These are phyloP conservation scores for Gobius niger DNA, from an alignment of 2,113 vertebrate species.

Conservation along the genomic window DNA sequence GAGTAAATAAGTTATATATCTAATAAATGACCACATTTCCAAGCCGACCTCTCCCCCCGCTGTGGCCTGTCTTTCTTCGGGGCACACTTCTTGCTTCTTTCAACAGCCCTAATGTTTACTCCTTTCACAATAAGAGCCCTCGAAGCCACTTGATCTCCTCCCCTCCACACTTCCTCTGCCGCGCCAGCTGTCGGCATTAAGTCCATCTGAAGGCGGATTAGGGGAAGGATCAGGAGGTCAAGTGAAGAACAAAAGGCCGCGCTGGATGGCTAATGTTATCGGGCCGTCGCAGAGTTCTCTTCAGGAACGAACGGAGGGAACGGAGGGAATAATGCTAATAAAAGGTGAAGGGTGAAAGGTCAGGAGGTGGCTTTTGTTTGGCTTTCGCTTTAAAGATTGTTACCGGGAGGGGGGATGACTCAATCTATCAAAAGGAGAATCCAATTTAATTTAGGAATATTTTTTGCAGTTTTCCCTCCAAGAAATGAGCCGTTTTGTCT, in stretches of 20 bases:
- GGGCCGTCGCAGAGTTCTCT: background rate
- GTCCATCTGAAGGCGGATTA: conserved; percentile 7
- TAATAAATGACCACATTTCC: too few relatives aligned
- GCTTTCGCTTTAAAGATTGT: background rate
- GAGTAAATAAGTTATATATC: too few relatives aligned
- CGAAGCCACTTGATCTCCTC: background rate
- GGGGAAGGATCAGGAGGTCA: background rate
- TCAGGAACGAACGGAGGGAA: background rate
- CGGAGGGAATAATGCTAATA: background rate
- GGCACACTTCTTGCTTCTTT: background rate
- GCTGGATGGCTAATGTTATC: background rate
- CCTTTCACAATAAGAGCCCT: background rate
- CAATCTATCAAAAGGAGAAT: background rate
- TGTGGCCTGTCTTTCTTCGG: conserved; percentile 8
- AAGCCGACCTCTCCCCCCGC: too few relatives aligned
- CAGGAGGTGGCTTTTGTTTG: background rate
- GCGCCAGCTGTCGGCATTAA: conserved; percentile 17
- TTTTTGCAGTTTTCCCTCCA: too few relatives aligned
- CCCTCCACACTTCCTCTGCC: conserved; percentile 3
- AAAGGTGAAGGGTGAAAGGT: background rate
- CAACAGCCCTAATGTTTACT: background rate
- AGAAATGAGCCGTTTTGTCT: too few relatives aligned
- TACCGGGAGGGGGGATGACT: conserved; percentile 1
- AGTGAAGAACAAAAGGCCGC: background rate
- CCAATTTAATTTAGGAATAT: background rate